A percentile compares a stretch with the other conserved stretches of the same genome.
Conservation (phyloP, 2,888 invertebrate species). For the Tribolium freemani region DNA sequence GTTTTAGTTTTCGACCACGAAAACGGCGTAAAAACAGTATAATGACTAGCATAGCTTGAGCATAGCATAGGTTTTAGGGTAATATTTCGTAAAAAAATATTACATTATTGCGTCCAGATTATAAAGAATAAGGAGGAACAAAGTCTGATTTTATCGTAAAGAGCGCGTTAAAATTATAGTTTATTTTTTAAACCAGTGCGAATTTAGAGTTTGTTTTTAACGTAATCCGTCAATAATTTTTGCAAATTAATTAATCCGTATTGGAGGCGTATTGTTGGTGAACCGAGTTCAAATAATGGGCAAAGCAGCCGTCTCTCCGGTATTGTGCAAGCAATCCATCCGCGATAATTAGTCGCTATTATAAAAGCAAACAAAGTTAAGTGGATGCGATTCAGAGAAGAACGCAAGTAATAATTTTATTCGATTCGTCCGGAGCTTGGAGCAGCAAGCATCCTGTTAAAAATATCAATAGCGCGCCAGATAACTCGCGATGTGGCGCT, state of each 20-base stretch:
- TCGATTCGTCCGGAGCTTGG: slow-evolving; percentile 47
- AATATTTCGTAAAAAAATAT: no score
- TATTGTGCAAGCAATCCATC: background rate
- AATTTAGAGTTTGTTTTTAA: no score
- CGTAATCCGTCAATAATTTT: background rate
- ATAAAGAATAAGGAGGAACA: no score
- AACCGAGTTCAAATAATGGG: background rate
- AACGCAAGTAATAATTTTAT: slow-evolving; percentile 48
- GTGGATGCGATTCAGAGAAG: slow-evolving; percentile 27
- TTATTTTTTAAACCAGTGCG: no score
- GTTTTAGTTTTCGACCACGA: no score
- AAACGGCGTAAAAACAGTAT: no score
- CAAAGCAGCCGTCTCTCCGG: background rate
- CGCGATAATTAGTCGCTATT: slow-evolving; percentile 25
- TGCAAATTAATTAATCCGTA: background rate
- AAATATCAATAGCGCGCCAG: slow-evolving; percentile 66
- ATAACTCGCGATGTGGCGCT: slow-evolving; percentile 67
- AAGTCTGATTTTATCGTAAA: no score
- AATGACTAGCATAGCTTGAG: no score
- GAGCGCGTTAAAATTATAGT: no score
- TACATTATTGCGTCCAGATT: no score
- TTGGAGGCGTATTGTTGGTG: background rate
- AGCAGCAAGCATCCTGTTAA: slow-evolving; percentile 55
- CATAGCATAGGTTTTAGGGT: no score
- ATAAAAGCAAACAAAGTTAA: slow-evolving; percentile 42